These are phyloP conservation scores for Corynorhinus townsendii DNA, from an alignment of 2,113 vertebrate genomes.

Conservation along the genomic window DNA sequence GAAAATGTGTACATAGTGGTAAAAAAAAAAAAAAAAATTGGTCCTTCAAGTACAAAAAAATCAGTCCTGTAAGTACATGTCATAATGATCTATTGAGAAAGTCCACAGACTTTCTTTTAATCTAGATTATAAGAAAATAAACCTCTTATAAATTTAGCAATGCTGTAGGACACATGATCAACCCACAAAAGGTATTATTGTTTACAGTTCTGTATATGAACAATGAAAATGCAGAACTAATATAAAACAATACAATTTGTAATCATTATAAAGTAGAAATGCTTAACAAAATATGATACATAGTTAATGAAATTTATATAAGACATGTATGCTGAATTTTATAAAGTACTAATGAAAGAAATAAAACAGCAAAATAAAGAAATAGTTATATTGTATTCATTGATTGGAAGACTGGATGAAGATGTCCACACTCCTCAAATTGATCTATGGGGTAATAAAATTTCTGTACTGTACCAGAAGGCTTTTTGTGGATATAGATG, in stretches of 20 bases:
- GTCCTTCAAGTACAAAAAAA: not conserved
- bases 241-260: not conserved
- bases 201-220: not conserved
- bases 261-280: not conserved
- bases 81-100: not conserved
- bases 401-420: not conserved
- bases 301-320: not conserved
- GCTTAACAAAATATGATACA: not conserved
- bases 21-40: not conserved
- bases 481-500: not conserved
- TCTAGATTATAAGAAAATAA: not conserved
- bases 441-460: not conserved
- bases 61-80: not conserved
- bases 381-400: not conserved
- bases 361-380: not conserved
- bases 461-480: not conserved
- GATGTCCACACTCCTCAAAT: not conserved
- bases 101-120: not conserved
- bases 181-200: not conserved
- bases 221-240: not conserved
- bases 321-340: not conserved
- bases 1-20: not conserved
- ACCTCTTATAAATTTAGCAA: not conserved
- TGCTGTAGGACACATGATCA: not conserved
- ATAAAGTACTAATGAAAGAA: not conserved